Evolutionary conservation across 2,888 invertebrate genomes (phyloP).

Genomic region (Agrotis puta): DNA sequence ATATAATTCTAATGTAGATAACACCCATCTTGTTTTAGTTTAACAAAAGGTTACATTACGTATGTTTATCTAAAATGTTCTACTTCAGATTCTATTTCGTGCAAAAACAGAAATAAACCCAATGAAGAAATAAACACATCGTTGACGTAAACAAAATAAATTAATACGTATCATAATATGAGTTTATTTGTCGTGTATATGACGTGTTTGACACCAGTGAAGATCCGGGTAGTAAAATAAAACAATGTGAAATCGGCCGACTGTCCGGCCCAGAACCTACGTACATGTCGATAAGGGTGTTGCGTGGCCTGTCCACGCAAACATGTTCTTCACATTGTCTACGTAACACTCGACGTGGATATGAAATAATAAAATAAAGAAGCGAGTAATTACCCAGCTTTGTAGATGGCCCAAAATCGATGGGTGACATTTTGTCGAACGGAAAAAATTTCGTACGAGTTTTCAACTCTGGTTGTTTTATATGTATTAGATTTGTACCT

Average conservation of each 20-base stretch:
- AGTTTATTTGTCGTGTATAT: conserved; percentile 56
- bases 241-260: conserved; percentile 51
- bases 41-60: conserved; percentile 2
- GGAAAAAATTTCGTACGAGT: neutral
- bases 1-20: too few species aligned
- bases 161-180: conserved; percentile 52
- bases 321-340: conserved; percentile 39
- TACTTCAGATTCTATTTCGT: conserved; percentile 1
- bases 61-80: neutral
- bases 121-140: conserved; percentile 22
- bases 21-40: conserved; percentile 7
- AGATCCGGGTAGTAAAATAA: conserved; percentile 58
- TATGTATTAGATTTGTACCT: neutral
- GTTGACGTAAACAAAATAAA: conserved; percentile 17
- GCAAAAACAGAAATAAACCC: conserved; percentile 22
- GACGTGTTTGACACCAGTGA: conserved; percentile 65
- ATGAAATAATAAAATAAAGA: conserved; percentile 36
- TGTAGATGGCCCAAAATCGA: neutral
- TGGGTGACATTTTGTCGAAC: neutral
- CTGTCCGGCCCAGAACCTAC: conserved; percentile 58
- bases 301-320: conserved; percentile 24
- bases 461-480: neutral
- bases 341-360: conserved; percentile 26
- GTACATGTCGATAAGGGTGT: conserved; percentile 52
- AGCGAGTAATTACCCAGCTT: conserved; percentile 30